Evolutionary conservation across 2,888 invertebrate species (phyloP).

Genomic region (Rhogogaster chlorosoma): DNA sequence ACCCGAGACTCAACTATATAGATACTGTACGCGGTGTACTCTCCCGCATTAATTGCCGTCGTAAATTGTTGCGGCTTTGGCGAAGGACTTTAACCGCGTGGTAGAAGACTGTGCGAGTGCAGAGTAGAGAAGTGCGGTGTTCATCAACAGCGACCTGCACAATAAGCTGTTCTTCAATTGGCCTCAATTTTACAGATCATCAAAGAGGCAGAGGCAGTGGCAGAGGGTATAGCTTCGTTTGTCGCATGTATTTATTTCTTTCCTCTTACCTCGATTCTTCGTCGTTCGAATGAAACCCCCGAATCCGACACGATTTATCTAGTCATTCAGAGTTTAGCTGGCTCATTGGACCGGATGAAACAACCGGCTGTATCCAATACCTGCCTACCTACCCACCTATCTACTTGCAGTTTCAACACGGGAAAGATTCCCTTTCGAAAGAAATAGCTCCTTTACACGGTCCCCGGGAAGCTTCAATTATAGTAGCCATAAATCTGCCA

Average conservation of each 20-base stretch:
- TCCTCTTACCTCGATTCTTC: not conserved
- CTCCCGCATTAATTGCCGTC: constrained; percentile 77
- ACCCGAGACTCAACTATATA: constrained; percentile 55
- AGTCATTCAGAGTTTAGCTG: not conserved
- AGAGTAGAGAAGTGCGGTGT: not conserved
- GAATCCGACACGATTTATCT: not conserved
- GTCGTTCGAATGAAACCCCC: not conserved
- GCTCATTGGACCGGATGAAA: constrained; percentile 13
- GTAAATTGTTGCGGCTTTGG: constrained; percentile 74
- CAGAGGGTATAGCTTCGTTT: not conserved
- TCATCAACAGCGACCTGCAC: not conserved
- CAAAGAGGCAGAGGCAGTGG: not conserved
- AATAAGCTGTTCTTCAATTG: not conserved
- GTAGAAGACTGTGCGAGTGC: not conserved
- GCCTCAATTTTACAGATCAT: not conserved
- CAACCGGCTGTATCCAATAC: constrained; percentile 25
- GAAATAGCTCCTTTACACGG: constrained; percentile 45
- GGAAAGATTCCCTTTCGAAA: constrained; percentile 40
- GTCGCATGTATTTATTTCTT: not conserved
- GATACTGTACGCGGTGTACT: constrained; percentile 72
- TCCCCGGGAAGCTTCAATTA: constrained; percentile 50
- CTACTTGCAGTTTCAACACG: constrained; percentile 28
- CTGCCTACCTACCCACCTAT: not conserved
- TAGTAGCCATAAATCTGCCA: constrained; percentile 45
- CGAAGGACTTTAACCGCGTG: constrained; percentile 40